A percentile compares a stretch with the other conserved stretches of the same genome.
Evolutionary conservation across 1,140 invertebrate genomes (phyloP).

Genomic region (Cherax destructor): DNA sequence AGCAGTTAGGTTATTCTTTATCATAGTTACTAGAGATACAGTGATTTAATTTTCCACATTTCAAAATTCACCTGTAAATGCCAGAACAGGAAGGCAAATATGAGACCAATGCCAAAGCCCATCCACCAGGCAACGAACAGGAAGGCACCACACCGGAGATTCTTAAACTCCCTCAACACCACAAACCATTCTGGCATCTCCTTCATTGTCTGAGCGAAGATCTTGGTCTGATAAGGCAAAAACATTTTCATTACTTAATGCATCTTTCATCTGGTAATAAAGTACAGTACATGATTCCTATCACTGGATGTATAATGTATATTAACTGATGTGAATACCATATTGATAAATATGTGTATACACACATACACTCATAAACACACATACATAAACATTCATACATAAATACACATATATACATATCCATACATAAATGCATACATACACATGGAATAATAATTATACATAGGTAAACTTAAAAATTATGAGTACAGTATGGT

Average conservation of each 20-base stretch:
- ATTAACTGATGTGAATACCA: too few relatives aligned
- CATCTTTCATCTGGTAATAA: too few relatives aligned
- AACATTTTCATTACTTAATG: background rate
- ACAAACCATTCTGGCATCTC: conserved; percentile 95
- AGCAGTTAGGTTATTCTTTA: background rate
- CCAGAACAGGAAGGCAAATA: conserved; percentile 99
- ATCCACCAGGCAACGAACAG: conserved; percentile 98
- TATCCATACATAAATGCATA: too few relatives aligned
- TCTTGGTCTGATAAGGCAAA: conserved; percentile 83
- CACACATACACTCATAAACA: too few relatives aligned
- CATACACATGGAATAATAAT: too few relatives aligned
- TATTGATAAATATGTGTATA: too few relatives aligned
- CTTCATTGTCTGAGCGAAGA: conserved; percentile 93
- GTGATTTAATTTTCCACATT: background rate
- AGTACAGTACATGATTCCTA: too few relatives aligned
- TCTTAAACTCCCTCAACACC: conserved; percentile 92
- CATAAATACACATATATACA: too few relatives aligned
- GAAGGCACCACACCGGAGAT: conserved; percentile 93
- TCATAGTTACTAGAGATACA: background rate
- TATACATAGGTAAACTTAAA: too few relatives aligned
- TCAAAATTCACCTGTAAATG: conserved; percentile 83
- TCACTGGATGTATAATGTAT: too few relatives aligned
- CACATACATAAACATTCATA: too few relatives aligned
- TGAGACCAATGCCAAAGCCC: conserved; percentile 99
- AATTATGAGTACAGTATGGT: too few relatives aligned